Percentiles rank a stretch among this genome's conserved stretches.
phyloP scores from a whole-genome alignment of 2,797 vertebrate species.

The Decapterus maruadsi region DNA sequence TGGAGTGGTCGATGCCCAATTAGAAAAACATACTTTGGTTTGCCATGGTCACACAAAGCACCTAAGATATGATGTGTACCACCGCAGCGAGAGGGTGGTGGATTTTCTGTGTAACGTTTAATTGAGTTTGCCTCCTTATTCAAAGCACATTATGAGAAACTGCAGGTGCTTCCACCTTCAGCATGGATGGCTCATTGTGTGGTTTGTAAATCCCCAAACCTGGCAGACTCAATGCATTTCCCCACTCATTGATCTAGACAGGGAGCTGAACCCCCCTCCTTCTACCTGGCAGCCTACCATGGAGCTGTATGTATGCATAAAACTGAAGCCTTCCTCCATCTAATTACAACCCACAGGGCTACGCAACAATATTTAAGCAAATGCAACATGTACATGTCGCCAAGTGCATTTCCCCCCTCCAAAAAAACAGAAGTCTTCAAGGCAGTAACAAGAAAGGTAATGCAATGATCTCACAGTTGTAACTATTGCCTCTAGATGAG shows the following conservation, averaged over 20 bases:
- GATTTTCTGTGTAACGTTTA: slow-evolving; percentile 7
- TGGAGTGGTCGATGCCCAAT: background rate
- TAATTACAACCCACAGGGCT: slow-evolving; percentile 8
- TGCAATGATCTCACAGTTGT: slow-evolving; percentile 51
- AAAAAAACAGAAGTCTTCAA: slow-evolving; percentile 36
- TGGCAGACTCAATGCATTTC: slow-evolving; percentile 41
- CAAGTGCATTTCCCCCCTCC: slow-evolving; percentile 5
- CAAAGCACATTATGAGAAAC: slow-evolving; percentile 4
- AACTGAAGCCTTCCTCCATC: slow-evolving; percentile 20
- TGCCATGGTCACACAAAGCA: background rate
- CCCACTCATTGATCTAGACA: slow-evolving; percentile 41
- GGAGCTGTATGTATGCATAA: slow-evolving; percentile 21
- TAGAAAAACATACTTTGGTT: background rate
- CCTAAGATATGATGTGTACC: background rate
- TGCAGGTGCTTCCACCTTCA: slow-evolving; percentile 29
- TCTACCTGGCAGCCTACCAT: slow-evolving; percentile 39
- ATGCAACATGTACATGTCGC: slow-evolving; percentile 53
- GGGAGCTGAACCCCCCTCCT: slow-evolving; percentile 23
- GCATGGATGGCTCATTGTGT: slow-evolving; percentile 42
- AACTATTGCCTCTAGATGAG: slow-evolving; percentile 54
- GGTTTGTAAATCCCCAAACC: slow-evolving; percentile 43
- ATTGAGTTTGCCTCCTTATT: slow-evolving; percentile 33
- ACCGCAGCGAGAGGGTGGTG: background rate
- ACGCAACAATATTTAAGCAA: slow-evolving; percentile 21
- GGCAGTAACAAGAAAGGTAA: slow-evolving; percentile 28